Conservation (phyloP, 2,888 invertebrate genomes). For the Andrena chrysosceles region DNA sequence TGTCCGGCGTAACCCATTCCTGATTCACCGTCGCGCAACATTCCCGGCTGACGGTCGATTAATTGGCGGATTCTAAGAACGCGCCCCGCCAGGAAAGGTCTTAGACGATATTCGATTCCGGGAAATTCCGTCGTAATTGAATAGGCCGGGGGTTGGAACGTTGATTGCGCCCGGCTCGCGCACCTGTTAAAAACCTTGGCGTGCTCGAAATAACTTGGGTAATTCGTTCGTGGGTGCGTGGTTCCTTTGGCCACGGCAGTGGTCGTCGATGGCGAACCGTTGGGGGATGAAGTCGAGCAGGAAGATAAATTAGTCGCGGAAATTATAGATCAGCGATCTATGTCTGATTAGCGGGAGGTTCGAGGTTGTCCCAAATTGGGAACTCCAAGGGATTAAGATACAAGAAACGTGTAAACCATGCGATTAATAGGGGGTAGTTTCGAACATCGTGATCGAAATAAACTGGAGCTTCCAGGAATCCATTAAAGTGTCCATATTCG, state of each 20-base stretch:
- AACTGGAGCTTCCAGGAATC: no score
- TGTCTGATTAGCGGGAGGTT: no score
- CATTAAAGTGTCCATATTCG: no score
- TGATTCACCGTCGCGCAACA: slow-evolving; percentile 61
- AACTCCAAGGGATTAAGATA: no score
- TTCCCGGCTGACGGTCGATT: slow-evolving; percentile 66
- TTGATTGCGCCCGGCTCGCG: slow-evolving; percentile 35
- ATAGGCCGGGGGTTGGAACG: slow-evolving; percentile 38
- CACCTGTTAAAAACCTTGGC: slow-evolving; percentile 38
- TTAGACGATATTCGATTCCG: slow-evolving; percentile 51
- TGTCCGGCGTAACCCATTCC: slow-evolving; percentile 63
- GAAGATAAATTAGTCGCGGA: no score
- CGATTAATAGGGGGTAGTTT: no score
- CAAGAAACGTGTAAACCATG: no score
- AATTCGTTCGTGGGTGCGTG: slow-evolving; percentile 24
- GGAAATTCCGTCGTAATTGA: slow-evolving; percentile 51
- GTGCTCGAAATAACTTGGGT: slow-evolving; percentile 24
- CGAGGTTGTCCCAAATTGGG: no score
- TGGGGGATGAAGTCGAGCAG: no score
- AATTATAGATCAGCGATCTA: no score
- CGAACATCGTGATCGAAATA: no score
- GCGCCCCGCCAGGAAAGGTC: slow-evolving; percentile 36
- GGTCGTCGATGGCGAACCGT: neutral
- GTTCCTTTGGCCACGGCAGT: neutral
- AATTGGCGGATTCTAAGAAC: slow-evolving; percentile 63